Evolutionary conservation across 2,113 vertebrate species (phyloP), one percentile per base, ranked within the genome.

Genomic region (Litocranius walleri): DNA sequence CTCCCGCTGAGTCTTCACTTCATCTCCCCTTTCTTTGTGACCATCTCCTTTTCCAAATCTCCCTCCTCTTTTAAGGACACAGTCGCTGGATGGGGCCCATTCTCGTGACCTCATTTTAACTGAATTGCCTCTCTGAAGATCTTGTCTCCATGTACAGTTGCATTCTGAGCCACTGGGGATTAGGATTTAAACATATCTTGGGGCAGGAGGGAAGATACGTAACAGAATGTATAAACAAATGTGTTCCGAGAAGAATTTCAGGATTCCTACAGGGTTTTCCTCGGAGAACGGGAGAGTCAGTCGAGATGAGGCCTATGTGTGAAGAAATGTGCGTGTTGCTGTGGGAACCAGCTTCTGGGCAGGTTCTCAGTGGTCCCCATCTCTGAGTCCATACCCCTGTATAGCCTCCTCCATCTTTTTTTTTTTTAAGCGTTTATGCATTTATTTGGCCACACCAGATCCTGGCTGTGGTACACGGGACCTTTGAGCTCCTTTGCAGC

Each of bases 401-500:
- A 36, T 45, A 14, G 33, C 50, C n/a, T 16, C 27, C 57, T 78
- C 64, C 25, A 2, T 5, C 17, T 36, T 23, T n/a, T 19, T n/a
- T n/a, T 64, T 36, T 67, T 62, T 36, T n/a, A 36, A 67, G 33
- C 2, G 0, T 36, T 71, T 71, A 23, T 23, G 33, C 23, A 0
- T 71, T 4, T 71, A 36, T 12, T 36, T 36, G 67, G 19, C 67
- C 3, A 5, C n/a, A 36, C n/a, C 1, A 3, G 19, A 23, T 40
- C n/a, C n/a, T 36, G 5, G n/a, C 1, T 71, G 67, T 36, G n/a
- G 64, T 23, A 3, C 19, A 3, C 4, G 1, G 33, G 67, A 11
- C n/a, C 19, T 71, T 5, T 36, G 64, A 40, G 17, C 67, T 23
- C 9, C 67, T 23, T 71, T 40, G n/a, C 33, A 40, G 67, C 67